Conservation (phyloP, 2,797 vertebrate species). For the Ceyx erithaca region DNA sequence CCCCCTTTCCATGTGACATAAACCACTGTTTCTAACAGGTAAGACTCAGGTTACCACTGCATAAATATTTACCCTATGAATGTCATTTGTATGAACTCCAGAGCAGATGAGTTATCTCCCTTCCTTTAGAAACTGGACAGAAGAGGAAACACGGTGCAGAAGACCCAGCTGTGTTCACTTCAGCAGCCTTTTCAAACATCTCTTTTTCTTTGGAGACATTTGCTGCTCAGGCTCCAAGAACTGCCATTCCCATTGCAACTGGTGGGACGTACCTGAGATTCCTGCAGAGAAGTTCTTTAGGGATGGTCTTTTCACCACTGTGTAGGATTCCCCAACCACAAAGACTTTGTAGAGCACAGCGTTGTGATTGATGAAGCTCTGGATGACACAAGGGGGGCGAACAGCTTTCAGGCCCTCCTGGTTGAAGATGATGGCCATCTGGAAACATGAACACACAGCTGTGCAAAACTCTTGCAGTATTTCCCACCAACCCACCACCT, state of each 20-base stretch:
- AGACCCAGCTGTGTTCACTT: slow-evolving; percentile 14
- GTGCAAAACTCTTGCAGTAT: not conserved
- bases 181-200: not conserved
- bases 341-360: slow-evolving; percentile 98
- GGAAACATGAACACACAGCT: not conserved
- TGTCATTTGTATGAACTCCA: not conserved
- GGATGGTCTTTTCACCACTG: slow-evolving; percentile 94
- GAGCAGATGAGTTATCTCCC: not conserved
- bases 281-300: slow-evolving; percentile 97
- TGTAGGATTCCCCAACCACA: slow-evolving; percentile 96
- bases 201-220: not conserved
- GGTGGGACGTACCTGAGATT: slow-evolving; percentile 84
- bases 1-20: not conserved
- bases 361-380: slow-evolving; percentile 99
- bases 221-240: not conserved
- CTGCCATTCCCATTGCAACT: not conserved
- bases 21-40: not conserved
- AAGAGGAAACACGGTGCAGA: not conserved
- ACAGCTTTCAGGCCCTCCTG: slow-evolving; percentile 93
- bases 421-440: slow-evolving; percentile 99
- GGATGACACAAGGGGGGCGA: slow-evolving; percentile 94
- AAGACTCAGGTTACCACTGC: slow-evolving; percentile 14
- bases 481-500: not conserved
- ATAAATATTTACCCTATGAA: slow-evolving; percentile 39
- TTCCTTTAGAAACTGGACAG: not conserved